These are phyloP conservation scores for Oncorhynchus kisutch DNA, from an alignment of 2,113 vertebrate species.

Conservation along the genomic window DNA sequence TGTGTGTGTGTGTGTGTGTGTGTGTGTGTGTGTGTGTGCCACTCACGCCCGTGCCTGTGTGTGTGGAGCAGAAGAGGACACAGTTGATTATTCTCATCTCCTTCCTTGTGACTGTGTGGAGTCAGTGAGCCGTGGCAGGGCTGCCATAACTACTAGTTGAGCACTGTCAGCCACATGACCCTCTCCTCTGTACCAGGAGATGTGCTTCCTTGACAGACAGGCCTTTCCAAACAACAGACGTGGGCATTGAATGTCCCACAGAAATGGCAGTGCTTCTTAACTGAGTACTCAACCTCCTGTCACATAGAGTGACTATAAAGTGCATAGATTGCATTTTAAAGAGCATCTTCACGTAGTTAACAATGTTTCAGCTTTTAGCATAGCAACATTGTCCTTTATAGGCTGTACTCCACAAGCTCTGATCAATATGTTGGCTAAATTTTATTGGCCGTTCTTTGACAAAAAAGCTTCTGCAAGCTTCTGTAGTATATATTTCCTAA, in stretches of 20 bases:
- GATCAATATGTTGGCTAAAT: too few relatives aligned
- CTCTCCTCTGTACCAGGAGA: constrained; percentile 63
- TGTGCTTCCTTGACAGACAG: constrained; percentile 56
- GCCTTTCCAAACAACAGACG: background rate
- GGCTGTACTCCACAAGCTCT: too few relatives aligned
- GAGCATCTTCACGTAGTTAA: too few relatives aligned
- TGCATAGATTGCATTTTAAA: too few relatives aligned
- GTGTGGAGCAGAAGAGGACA: constrained; percentile 34
- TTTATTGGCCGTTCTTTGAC: too few relatives aligned
- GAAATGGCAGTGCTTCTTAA: too few relatives aligned
- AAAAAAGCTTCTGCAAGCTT: too few relatives aligned
- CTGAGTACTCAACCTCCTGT: too few relatives aligned
- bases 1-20: background rate
- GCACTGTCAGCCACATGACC: constrained; percentile 72
- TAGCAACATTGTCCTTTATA: too few relatives aligned
- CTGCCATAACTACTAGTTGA: constrained; percentile 73
- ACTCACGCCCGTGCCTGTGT: background rate
- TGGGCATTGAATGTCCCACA: background rate
- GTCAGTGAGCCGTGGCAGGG: constrained; percentile 63
- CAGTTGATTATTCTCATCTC: constrained; percentile 63
- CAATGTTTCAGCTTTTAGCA: too few relatives aligned
- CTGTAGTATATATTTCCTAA: too few relatives aligned
- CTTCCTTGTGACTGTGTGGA: constrained; percentile 61
- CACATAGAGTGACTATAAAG: too few relatives aligned
- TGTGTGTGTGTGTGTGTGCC: constrained; percentile 2